phyloP scores from a whole-genome alignment of 1,140 invertebrate species.

The Drosophila chauvacae region DNA sequence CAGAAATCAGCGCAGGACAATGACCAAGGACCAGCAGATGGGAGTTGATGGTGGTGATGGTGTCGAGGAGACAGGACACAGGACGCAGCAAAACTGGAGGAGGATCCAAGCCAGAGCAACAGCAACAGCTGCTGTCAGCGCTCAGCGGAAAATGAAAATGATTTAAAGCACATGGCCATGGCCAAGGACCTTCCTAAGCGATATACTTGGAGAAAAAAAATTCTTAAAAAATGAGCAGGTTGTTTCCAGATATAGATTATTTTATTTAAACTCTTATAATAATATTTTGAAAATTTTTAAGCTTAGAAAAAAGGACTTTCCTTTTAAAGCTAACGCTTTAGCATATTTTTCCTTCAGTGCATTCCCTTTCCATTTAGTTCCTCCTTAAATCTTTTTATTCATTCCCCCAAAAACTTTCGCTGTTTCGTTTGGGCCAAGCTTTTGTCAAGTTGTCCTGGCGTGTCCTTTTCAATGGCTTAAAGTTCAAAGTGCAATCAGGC shows the following conservation, averaged over 20 bases:
- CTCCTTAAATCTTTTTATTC: background rate
- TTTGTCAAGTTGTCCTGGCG: conserved; percentile 14
- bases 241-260: background rate
- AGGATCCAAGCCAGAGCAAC: conserved; percentile 17
- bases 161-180: conserved; percentile 73
- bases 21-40: conserved; percentile 50
- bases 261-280: background rate
- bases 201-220: background rate
- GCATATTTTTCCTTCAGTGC: background rate
- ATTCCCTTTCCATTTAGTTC: background rate
- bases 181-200: conserved; percentile 10
- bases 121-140: conserved; percentile 70
- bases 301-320: background rate
- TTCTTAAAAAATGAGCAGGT: background rate
- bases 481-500: conserved; percentile 41
- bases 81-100: conserved; percentile 3
- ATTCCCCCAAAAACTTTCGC: conserved; percentile 28
- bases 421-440: background rate
- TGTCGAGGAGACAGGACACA: conserved; percentile 6
- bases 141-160: conserved; percentile 74
- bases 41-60: background rate
- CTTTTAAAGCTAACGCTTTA: too few species aligned
- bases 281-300: background rate
- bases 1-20: conserved; percentile 78
- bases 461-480: conserved; percentile 53